Percentiles rank a stretch among this genome's conserved stretches.
These are phyloP conservation scores for Pituophis catenifer DNA, from an alignment of 2,113 vertebrate species.

Conservation along the genomic window DNA sequence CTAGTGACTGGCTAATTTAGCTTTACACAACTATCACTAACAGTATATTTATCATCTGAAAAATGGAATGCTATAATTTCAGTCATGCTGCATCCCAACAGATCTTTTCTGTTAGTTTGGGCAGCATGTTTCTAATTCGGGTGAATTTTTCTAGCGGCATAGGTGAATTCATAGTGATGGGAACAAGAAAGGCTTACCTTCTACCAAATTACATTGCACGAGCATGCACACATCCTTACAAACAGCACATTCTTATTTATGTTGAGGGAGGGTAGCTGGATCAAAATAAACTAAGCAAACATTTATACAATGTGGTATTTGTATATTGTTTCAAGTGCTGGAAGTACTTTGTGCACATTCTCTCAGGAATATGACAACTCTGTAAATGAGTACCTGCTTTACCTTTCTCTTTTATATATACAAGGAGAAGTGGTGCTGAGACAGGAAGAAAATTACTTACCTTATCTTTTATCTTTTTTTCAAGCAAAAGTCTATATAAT, in stretches of 20 bases:
- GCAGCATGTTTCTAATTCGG: background rate
- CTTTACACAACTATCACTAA: background rate
- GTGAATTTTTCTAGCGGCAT: background rate
- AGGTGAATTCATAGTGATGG: background rate
- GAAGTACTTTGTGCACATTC: background rate
- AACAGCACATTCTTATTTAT: background rate
- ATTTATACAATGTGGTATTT: background rate
- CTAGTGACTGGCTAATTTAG: conserved; percentile 13
- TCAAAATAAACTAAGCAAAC: background rate
- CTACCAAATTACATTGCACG: background rate
- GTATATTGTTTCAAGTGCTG: background rate
- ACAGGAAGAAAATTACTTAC: background rate
- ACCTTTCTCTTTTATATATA: background rate
- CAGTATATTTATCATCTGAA: conserved; percentile 26
- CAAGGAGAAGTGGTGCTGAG: background rate
- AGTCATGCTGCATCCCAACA: background rate
- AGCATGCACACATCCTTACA: background rate
- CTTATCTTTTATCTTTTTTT: background rate
- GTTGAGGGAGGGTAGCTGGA: background rate
- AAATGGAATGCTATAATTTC: conserved; percentile 9
- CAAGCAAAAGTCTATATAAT: background rate
- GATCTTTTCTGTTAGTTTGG: conserved; percentile 19
- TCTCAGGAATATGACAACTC: background rate
- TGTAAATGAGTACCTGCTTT: background rate
- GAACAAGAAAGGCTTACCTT: background rate